A percentile compares a stretch with the other conserved stretches of the same genome.
Evolutionary conservation across 2,797 vertebrate genomes (phyloP).

Genomic region (Poeciliopsis paucimaculata): DNA sequence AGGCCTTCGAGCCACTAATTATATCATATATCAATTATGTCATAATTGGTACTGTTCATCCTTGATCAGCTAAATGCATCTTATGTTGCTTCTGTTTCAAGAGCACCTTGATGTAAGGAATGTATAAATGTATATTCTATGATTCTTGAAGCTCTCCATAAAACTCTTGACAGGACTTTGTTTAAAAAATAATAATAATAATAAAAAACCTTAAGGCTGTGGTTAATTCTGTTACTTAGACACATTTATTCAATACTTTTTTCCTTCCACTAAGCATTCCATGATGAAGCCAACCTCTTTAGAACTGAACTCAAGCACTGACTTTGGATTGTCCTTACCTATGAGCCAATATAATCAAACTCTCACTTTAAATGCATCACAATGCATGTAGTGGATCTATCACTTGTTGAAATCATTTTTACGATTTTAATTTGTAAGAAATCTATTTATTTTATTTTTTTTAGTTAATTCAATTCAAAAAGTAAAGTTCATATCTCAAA

Average conservation of each 20-base stretch:
- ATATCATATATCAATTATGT: not conserved
- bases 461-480: not conserved
- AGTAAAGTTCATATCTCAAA: not conserved
- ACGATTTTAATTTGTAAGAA: not conserved
- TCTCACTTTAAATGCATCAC: not conserved
- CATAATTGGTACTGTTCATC: not conserved
- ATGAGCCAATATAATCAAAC: not conserved
- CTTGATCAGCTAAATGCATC: not conserved
- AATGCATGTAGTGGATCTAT: not conserved
- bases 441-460: no score
- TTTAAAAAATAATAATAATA: no score
- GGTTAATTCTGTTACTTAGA: not conserved
- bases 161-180: not conserved
- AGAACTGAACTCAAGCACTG: no score
- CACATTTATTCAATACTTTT: not conserved
- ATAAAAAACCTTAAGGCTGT: not conserved
- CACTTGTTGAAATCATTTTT: not conserved
- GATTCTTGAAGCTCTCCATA: not conserved
- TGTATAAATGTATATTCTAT: not conserved
- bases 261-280: not conserved
- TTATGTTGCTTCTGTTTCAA: not conserved
- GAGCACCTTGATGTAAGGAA: not conserved
- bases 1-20: not conserved
- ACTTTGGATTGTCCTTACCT: not conserved
- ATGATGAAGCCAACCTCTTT: no score